Evolutionary conservation across 2,888 invertebrate genomes (phyloP).

Genomic region (Autographa pulchrina): DNA sequence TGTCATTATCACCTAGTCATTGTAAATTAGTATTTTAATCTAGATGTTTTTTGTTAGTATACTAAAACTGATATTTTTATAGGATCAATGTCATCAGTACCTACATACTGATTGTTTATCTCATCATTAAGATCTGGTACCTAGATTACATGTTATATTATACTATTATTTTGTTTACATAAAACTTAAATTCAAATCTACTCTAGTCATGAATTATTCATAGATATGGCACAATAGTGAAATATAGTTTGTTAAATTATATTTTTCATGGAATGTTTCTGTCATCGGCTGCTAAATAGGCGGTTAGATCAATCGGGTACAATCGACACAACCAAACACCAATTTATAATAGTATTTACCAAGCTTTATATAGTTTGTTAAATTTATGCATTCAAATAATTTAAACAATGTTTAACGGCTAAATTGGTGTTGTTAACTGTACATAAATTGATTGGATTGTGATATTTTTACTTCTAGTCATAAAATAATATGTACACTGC

Average conservation of each 20-base stretch:
- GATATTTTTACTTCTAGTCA: constrained; percentile 76
- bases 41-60: constrained; percentile 48
- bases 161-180: constrained; percentile 11
- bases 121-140: constrained; percentile 22
- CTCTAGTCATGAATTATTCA: constrained; percentile 46
- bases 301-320: constrained; percentile 17
- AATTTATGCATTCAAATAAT: constrained; percentile 28
- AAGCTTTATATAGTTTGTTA: constrained; percentile 33
- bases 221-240: constrained; percentile 52
- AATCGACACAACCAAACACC: constrained; percentile 42
- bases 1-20: constrained; percentile 44
- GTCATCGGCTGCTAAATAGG: background rate
- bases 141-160: constrained; percentile 22
- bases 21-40: constrained; percentile 40
- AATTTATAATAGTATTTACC: constrained; percentile 21
- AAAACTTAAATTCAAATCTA: constrained; percentile 22
- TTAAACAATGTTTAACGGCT: constrained; percentile 27
- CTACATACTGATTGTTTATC: constrained; percentile 26
- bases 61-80: constrained; percentile 58
- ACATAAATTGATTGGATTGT: constrained; percentile 71
- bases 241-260: constrained; percentile 27
- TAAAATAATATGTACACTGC: constrained; percentile 63
- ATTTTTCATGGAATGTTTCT: constrained; percentile 29
- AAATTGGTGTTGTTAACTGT: constrained; percentile 58
- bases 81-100: constrained; percentile 39